Base-by-base conservation (phyloP, 1,140 invertebrate species). In the Conus betulinus region DNA sequence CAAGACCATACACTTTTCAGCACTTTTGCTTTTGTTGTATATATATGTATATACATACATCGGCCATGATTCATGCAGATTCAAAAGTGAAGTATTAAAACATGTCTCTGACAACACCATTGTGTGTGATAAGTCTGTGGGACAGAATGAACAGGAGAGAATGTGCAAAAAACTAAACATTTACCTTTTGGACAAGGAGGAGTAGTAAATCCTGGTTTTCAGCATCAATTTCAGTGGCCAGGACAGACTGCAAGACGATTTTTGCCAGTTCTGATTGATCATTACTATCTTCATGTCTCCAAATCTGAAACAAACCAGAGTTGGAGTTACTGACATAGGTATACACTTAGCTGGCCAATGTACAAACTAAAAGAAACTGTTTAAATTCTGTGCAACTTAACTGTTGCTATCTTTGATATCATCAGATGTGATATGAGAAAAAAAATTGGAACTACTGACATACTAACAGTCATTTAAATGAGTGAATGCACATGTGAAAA, bases 161-260 rank as follows among this genome's bases (percentile, higher is more conserved):
- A 23, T 63, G 60, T 63, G 60, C 17, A 63, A 63, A 63, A 79
- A 20, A 10, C 3, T 10, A 82, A 39, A 84, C 7, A 63, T 2
- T 57, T n/a, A 71, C 57, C 63, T 51, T 85, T 27, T 85, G 83
- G 11, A 85, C 55, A 85, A 67, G 55, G 13, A 67, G 25, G 0
- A 27, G 20, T 23, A 81, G 13, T 17, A 53, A 2, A 53, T 87
- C 85, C 55, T 87, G 53, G 71, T 87, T 87, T 53, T 87, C 85
- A n/a, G 25, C 51, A 39, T 13, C 57, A 25, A 87, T 53, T 53
- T 87, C 52, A 25, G 71, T 78, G 53, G n/a, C 20, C n/a, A 78
- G n/a, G 10, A 87, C n/a, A 8, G 85, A 76, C 27, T 87, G 71
- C 52, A 78, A 15, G 25, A 87, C 53, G 3, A 76, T 17, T 25